A percentile compares a stretch with the other conserved stretches of the same genome.
Evolutionary conservation across 2,888 invertebrate species (phyloP).

Genomic region (Elgonia sp.): DNA sequence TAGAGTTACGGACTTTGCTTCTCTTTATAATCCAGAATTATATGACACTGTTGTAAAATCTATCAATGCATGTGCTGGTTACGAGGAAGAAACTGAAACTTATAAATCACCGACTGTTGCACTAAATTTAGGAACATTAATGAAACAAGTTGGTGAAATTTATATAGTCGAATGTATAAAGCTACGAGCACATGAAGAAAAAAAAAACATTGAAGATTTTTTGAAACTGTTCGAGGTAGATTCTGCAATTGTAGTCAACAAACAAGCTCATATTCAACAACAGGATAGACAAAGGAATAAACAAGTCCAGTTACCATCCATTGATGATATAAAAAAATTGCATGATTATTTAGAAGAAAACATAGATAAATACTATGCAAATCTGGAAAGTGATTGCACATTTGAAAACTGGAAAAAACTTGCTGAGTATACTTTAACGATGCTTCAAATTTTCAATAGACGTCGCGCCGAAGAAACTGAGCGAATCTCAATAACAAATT

Average conservation of each 20-base stretch:
- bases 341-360: slow-evolving; percentile 8
- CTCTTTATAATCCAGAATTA: neutral
- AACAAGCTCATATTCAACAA: neutral
- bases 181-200: neutral
- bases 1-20: neutral
- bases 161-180: neutral
- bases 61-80: neutral
- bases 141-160: neutral
- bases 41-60: neutral
- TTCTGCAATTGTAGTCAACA: neutral
- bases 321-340: slow-evolving; percentile 20
- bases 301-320: neutral
- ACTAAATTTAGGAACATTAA: neutral
- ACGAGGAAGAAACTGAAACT: neutral
- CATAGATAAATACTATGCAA: slow-evolving; percentile 29
- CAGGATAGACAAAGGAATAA: neutral
- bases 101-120: slow-evolving; percentile 10
- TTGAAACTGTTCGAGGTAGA: neutral
- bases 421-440: slow-evolving; percentile 7
- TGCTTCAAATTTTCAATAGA: slow-evolving; percentile 30
- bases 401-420: slow-evolving; percentile 25
- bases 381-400: neutral
- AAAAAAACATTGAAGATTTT: neutral
- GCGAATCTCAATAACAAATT: neutral
- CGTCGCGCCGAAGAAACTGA: slow-evolving; percentile 15